Evolutionary conservation across 2,888 invertebrate genomes (phyloP).

Genomic region (Nomada lathburiana): DNA sequence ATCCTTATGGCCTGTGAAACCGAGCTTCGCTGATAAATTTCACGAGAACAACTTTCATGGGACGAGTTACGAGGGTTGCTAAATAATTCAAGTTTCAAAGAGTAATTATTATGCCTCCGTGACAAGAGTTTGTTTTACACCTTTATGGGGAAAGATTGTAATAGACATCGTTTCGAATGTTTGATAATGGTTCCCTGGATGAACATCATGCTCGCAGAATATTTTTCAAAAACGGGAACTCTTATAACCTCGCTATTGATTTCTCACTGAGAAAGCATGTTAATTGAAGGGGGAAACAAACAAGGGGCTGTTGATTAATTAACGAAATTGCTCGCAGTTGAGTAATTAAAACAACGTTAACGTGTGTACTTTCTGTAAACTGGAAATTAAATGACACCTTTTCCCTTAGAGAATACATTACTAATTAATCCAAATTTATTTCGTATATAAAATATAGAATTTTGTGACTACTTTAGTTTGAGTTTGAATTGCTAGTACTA

Average conservation of each 20-base stretch:
- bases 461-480: too few relatives aligned
- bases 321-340: conserved; percentile 3
- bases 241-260: neutral
- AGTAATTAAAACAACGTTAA: neutral
- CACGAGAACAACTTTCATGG: conserved; percentile 26
- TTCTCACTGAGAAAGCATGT: conserved; percentile 1
- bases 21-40: conserved; percentile 16
- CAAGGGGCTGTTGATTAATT: conserved; percentile 6
- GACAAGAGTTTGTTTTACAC: neutral
- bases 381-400: neutral
- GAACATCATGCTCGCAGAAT: neutral
- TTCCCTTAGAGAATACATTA: too few relatives aligned
- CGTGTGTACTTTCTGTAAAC: neutral
- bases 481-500: too few relatives aligned
- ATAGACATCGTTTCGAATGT: neutral
- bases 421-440: too few relatives aligned
- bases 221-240: neutral
- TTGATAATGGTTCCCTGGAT: too few relatives aligned
- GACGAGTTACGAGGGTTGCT: neutral
- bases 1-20: conserved; percentile 16
- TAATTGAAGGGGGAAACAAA: conserved; percentile 5
- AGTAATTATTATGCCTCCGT: neutral
- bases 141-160: neutral
- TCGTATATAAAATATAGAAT: too few relatives aligned
- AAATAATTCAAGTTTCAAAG: too few relatives aligned